phyloP scores from a whole-genome alignment of 2,888 invertebrate species.

The Phaedon cochleariae region DNA sequence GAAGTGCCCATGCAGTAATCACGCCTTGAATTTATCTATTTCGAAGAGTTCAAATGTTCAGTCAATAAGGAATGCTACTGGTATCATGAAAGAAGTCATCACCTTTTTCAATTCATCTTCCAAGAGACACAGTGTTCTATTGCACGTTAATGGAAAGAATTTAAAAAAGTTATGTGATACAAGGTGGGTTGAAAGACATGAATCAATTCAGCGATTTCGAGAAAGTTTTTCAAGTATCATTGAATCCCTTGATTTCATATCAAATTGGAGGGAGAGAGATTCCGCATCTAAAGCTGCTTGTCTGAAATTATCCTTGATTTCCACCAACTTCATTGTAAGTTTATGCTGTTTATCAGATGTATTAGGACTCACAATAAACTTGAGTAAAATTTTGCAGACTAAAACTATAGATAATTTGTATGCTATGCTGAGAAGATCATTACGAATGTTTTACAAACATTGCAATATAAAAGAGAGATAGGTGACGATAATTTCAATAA shows the following conservation, averaged over 20 bases:
- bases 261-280: background rate
- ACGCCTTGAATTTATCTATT: background rate
- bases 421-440: no score
- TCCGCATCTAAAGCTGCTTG: background rate
- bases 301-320: background rate
- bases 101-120: background rate
- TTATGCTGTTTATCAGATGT: background rate
- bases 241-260: background rate
- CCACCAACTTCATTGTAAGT: background rate
- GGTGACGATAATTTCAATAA: constrained; percentile 14
- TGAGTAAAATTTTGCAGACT: no score
- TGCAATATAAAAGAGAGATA: constrained; percentile 7
- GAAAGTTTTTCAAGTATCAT: background rate
- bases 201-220: background rate
- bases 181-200: background rate
- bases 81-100: background rate
- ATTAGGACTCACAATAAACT: background rate
- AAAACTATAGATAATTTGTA: background rate
- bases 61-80: background rate
- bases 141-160: background rate
- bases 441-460: constrained; percentile 11
- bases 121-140: background rate
- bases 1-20: background rate
- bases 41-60: background rate
- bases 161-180: background rate